Evolutionary conservation across 2,113 vertebrate species (phyloP), one percentile per base, ranked within the genome.

Genomic region (Hippolais icterina): DNA sequence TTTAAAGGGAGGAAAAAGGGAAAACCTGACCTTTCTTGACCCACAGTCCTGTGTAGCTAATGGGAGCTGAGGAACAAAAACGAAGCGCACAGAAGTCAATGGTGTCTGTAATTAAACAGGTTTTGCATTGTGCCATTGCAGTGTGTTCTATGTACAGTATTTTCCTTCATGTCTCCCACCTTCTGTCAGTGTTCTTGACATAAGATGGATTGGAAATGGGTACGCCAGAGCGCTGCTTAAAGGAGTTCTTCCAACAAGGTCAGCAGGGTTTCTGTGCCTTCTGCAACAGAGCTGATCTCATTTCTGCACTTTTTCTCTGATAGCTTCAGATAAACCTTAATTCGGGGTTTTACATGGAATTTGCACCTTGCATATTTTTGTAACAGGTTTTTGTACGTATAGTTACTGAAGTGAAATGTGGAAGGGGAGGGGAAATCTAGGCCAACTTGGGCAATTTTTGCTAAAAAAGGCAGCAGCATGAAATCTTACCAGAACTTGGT

Each of bases 41-140:
- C 57, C 22, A 10, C 0, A 0, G 16, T 14, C 49, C 10, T 12
- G 9, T 12, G 7, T 12, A 24, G 37, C 27, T n/a, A 33, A 44
- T 0, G 1, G 71, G 29, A 56, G 54, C 28, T 7, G 19, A 50
- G 37, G 70, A 46, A 37, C 31, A 23, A 57, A 59, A 66, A 15
- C 1, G 3, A 68, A 75, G 60, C 0, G 0, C 66, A 42, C 37
- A 11, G 1, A 9, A 12, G 42, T 54, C 28, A 59, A 3, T 0
- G 8, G 53, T 81, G 53, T 68, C 46, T 63, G 35, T 52, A 68
- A 94, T 87, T 93, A 82, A 89, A 80, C 6, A 35, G 82, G 63
- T 18, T 92, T 93, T 50, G 82, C 42, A 63, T 64, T 78, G 88
- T 90, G 78, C 44, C 68, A 49, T 57, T 2, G 1, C 6, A 2